phyloP scores from a whole-genome alignment of 2,888 invertebrate species.

The Zaprionus obscuricornis region DNA sequence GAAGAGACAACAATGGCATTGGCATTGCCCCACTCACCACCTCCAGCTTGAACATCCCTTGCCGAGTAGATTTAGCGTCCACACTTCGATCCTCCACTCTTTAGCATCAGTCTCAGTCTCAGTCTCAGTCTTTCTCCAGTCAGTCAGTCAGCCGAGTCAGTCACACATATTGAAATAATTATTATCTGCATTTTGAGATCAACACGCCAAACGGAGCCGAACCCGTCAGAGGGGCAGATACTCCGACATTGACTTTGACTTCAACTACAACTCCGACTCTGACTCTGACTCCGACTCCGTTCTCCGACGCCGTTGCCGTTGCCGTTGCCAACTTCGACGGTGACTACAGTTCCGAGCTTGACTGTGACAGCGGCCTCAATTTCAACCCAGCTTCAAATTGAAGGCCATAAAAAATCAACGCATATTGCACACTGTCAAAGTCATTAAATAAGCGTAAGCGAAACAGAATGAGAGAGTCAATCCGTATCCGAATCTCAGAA shows the following conservation, averaged over 20 bases:
- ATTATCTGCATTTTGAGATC: conserved; percentile 81
- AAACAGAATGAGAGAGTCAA: conserved; percentile 10
- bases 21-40: conserved; percentile 56
- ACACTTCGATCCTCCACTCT: background rate
- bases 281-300: background rate
- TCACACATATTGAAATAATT: conserved; percentile 82
- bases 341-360: background rate
- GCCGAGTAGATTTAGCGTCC: conserved; percentile 4
- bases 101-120: background rate
- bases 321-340: background rate
- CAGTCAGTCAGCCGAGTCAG: conserved; percentile 61
- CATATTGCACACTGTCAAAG: conserved; percentile 82
- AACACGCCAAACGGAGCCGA: conserved; percentile 63
- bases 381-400: conserved; percentile 69
- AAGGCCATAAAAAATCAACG: conserved; percentile 82
- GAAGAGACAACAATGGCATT: conserved; percentile 66
- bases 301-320: conserved; percentile 9
- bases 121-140: conserved; percentile 19
- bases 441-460: conserved; percentile 42
- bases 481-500: conserved; percentile 3
- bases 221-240: conserved; percentile 18
- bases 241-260: conserved; percentile 5
- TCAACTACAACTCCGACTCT: too few relatives aligned
- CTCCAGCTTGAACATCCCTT: background rate
- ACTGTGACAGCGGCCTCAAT: conserved; percentile 25